phyloP scores from a whole-genome alignment of 2,888 invertebrate genomes.

The Ophonus ardosiacus region DNA sequence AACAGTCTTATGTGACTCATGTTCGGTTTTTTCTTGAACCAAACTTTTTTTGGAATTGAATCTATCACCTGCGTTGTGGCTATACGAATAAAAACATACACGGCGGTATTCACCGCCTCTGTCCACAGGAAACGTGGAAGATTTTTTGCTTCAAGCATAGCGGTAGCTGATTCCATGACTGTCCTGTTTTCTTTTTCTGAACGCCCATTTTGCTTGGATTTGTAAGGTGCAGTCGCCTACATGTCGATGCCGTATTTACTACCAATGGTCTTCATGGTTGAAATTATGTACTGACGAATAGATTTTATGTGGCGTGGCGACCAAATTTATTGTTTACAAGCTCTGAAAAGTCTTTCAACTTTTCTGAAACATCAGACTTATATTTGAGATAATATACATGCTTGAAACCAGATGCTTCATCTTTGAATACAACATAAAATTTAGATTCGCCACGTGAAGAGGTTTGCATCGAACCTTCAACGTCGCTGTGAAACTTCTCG shows the following conservation, averaged over 20 bases:
- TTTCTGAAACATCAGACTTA: slow-evolving; percentile 60
- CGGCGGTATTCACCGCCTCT: slow-evolving; percentile 69
- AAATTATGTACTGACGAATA: slow-evolving; percentile 67
- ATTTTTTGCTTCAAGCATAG: slow-evolving; percentile 68
- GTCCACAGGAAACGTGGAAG: slow-evolving; percentile 69
- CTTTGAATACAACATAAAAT: slow-evolving; percentile 65
- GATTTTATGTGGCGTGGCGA: slow-evolving; percentile 62
- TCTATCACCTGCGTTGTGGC: slow-evolving; percentile 43
- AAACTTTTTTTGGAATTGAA: slow-evolving; percentile 65
- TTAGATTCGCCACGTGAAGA: slow-evolving; percentile 53
- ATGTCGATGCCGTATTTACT: too few relatives aligned
- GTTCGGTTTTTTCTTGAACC: slow-evolving; percentile 55
- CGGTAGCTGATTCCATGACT: slow-evolving; percentile 69
- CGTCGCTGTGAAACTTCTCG: slow-evolving; percentile 46
- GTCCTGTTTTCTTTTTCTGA: slow-evolving; percentile 69
- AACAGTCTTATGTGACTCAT: slow-evolving; percentile 65
- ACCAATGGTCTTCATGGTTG: too few relatives aligned
- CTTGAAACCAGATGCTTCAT: slow-evolving; percentile 63
- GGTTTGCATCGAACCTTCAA: too few relatives aligned
- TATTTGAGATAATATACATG: slow-evolving; percentile 63
- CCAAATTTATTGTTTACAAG: slow-evolving; percentile 55
- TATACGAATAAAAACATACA: slow-evolving; percentile 68
- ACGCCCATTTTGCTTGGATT: slow-evolving; percentile 68
- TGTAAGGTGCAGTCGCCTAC: slow-evolving; percentile 66
- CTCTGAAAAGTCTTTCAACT: slow-evolving; percentile 55